Conservation (phyloP, 1,140 invertebrate genomes). For the Danaus melanippus region DNA sequence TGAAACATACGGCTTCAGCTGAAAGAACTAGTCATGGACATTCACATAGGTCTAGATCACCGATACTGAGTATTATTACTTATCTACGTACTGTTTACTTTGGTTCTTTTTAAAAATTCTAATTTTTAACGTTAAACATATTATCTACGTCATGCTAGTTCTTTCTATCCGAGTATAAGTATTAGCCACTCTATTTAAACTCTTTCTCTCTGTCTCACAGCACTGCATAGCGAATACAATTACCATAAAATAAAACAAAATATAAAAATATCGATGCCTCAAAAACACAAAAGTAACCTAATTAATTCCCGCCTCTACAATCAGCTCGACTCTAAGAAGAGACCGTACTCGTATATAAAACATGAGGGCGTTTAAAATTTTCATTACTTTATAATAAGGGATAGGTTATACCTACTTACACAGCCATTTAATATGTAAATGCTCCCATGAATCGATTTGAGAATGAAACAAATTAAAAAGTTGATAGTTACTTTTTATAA, state of each 20-base stretch:
- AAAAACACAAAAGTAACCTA: no score
- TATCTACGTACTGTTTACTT: constrained; percentile 15
- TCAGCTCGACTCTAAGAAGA: no score
- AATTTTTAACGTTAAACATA: constrained; percentile 14
- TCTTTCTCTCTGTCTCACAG: constrained; percentile 17
- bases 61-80: constrained; percentile 6
- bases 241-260: constrained; percentile 13
- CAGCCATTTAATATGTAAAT: constrained; percentile 23
- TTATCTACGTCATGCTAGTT: constrained; percentile 21
- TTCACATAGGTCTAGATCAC: constrained; percentile 8
- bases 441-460: constrained; percentile 12
- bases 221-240: constrained; percentile 21
- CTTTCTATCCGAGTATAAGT: constrained; percentile 20
- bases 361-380: background rate
- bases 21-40: constrained; percentile 24
- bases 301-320: no score
- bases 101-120: constrained; percentile 24
- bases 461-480: background rate
- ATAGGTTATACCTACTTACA: constrained; percentile 21
- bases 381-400: constrained; percentile 14
- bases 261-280: background rate
- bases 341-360: no score
- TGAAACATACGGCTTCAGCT: constrained; percentile 12
- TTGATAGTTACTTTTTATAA: background rate
- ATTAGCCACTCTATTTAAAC: constrained; percentile 12